These are phyloP conservation scores for Dendropsophus ebraccatus DNA, from an alignment of 2,113 vertebrate species.

Conservation along the genomic window DNA sequence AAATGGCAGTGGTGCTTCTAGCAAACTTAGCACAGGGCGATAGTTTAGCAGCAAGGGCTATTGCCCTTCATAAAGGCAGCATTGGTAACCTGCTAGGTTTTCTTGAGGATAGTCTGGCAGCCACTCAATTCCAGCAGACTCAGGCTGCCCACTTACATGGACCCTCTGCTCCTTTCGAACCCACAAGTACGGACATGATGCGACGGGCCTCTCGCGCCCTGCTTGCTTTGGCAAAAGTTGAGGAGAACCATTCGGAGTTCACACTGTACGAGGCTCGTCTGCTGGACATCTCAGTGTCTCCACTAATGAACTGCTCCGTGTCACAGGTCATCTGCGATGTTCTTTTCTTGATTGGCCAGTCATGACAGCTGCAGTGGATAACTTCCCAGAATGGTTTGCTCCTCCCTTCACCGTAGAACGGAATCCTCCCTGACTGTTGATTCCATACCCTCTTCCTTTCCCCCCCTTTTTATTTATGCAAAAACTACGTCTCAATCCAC, in stretches of 20 bases:
- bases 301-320: conserved; percentile 98
- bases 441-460: conserved; percentile 68
- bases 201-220: conserved; percentile 93
- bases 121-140: conserved; percentile 97
- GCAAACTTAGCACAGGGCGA: conserved; percentile 99
- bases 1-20: conserved; percentile 98
- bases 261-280: conserved; percentile 98
- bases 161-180: conserved; percentile 94
- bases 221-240: conserved; percentile 96
- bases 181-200: conserved; percentile 99
- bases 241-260: conserved; percentile 99
- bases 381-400: conserved; percentile 71
- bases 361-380: conserved; percentile 99
- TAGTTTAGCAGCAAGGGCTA: conserved; percentile 92
- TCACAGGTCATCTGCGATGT: conserved; percentile 99
- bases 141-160: conserved; percentile 93
- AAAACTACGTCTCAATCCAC: conserved; percentile 97
- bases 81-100: conserved; percentile 96
- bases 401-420: conserved; percentile 86
- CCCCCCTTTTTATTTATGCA: conserved; percentile 93
- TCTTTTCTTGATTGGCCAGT: conserved; percentile 99
- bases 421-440: conserved; percentile 89
- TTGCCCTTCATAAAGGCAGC: conserved; percentile 96
- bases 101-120: conserved; percentile 96
- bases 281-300: conserved; percentile 98